Evolutionary conservation across 2,888 invertebrate species (phyloP), one percentile per base, ranked within the genome.

Genomic region (Chirona hameri): DNA sequence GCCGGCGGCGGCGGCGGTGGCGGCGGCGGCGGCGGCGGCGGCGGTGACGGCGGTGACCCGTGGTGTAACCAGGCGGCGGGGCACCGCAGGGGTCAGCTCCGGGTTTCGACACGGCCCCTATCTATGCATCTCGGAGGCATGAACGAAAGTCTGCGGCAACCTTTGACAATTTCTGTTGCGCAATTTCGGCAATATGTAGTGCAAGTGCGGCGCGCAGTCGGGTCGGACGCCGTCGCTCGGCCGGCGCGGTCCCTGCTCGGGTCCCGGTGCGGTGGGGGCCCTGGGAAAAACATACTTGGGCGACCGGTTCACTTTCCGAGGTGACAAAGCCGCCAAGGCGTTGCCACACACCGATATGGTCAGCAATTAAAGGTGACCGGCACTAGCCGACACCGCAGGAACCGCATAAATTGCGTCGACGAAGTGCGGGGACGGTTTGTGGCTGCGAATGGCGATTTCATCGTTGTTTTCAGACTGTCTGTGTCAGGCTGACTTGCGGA

Each of bases 141-240:
- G 76, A 46, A 46, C 24, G 76, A 39, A 76, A 46, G 39, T 46
- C 76, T 21, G 39, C 76, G 46, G 76, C 76, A 15, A 3, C 46
- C 39, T 46, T 76, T 39, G 46, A 76, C 46, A 76, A 76, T 76
- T 72, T 27, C 39, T 4, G 76, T 76, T 76, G 46, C 76, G 76
- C 46, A 76, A 76, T 76, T 76, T 39, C 76, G 76, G 76, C 76
- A 76, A 21, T 76, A 76, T 76, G 46, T 76, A 76, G 76, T 76
- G 76, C 76, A 76, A 46, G 76, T 24, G 76, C 39, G 27, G 15
- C 14, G 72, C 10, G 18, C 31, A 15, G 69, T 9, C 27, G 27
- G 72, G n/a, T n/a, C n/a, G 29, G 31, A 18, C 15, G 31, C 31
- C 31, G 72, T 15, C 18, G 27, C 18, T 29, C 15, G 15, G 27